Percentiles rank a stretch among this genome's conserved stretches.
Evolutionary conservation across 2,113 vertebrate genomes (phyloP).

Genomic region (Alces alces): DNA sequence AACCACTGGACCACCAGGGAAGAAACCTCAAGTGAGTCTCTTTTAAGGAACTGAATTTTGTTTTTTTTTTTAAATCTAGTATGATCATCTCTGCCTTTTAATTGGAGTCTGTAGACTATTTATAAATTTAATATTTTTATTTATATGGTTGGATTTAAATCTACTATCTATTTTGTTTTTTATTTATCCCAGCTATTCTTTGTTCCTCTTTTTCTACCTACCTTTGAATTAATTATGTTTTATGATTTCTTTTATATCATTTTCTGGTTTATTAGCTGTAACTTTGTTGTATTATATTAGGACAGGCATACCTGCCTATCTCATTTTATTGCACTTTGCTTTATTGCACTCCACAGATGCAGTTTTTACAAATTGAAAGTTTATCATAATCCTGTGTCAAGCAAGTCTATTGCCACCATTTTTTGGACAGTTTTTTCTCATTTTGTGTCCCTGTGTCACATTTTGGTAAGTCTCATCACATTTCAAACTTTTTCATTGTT

Average conservation of each 20-base stretch:
- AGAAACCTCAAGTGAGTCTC: neutral
- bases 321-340: neutral
- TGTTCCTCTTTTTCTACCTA: neutral
- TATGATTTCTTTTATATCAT: neutral
- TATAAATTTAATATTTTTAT: neutral
- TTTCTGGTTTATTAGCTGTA: conserved; percentile 6
- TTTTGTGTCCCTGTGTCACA: neutral
- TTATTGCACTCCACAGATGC: neutral
- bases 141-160: conserved; percentile 8
- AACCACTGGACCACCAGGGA: neutral
- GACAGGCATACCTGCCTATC: neutral
- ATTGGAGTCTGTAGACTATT: neutral
- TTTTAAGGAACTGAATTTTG: neutral
- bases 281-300: neutral
- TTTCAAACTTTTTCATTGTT: neutral
- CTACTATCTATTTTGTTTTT: neutral
- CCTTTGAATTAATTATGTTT: conserved; percentile 7
- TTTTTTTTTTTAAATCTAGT: neutral
- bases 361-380: neutral
- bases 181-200: neutral
- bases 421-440: neutral
- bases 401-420: neutral
- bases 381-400: neutral
- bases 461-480: neutral
- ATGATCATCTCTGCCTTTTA: neutral